Evolutionary conservation across 1,140 invertebrate species (phyloP).

Genomic region (Thalassaphorura encarpata): DNA sequence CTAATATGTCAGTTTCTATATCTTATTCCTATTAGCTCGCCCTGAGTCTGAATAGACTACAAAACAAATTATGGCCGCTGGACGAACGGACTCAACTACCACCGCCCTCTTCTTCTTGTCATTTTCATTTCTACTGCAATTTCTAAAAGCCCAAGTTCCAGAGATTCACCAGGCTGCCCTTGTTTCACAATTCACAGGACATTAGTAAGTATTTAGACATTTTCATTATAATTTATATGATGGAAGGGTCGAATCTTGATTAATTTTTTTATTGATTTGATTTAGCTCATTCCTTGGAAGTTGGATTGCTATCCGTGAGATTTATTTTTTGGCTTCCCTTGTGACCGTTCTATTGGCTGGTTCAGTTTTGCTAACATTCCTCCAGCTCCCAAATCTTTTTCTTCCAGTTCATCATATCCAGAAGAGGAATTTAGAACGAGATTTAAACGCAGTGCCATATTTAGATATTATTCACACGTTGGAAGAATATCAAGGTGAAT

Average conservation of each 20-base stretch:
- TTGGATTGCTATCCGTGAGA: slow-evolving; percentile 26
- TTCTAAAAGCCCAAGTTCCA: slow-evolving; percentile 10
- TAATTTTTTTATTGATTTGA: slow-evolving; percentile 6
- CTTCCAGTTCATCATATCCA: slow-evolving; percentile 28
- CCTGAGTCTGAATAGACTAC: too few relatives aligned
- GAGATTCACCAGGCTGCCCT: slow-evolving; percentile 30
- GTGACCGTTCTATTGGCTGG: slow-evolving; percentile 24
- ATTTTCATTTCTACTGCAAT: neutral
- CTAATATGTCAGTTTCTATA: too few relatives aligned
- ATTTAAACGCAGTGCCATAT: too few relatives aligned
- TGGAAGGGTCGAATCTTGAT: too few relatives aligned
- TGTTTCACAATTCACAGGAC: slow-evolving; percentile 22
- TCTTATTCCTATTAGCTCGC: too few relatives aligned
- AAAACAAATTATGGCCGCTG: too few relatives aligned
- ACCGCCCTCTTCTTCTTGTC: neutral
- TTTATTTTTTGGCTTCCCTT: slow-evolving; percentile 23
- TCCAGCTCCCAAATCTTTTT: slow-evolving; percentile 29
- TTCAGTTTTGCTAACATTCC: slow-evolving; percentile 25
- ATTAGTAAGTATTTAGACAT: slow-evolving; percentile 31
- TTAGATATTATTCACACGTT: too few relatives aligned
- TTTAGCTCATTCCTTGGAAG: slow-evolving; percentile 28
- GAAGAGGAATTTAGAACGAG: slow-evolving; percentile 6
- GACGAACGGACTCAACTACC: too few relatives aligned
- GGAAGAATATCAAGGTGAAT: too few relatives aligned
- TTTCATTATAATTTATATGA: too few relatives aligned